A percentile compares a stretch with the other conserved stretches of the same genome.
phyloP scores from a whole-genome alignment of 2,888 invertebrate species.

The Drosophila mimica region DNA sequence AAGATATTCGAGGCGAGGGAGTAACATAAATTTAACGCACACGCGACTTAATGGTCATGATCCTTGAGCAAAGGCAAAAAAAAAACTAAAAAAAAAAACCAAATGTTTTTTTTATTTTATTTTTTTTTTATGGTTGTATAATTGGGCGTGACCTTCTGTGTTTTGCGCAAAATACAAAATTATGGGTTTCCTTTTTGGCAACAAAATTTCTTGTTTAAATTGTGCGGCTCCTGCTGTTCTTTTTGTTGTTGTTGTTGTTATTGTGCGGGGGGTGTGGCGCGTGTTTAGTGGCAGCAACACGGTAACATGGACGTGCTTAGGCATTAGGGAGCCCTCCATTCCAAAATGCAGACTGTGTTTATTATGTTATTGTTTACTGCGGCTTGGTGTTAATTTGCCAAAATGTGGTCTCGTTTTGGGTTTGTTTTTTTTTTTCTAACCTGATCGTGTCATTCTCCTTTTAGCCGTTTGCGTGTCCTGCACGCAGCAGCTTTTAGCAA shows the following conservation, averaged over 20 bases:
- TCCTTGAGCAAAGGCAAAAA: conserved; percentile 33
- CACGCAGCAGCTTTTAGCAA: conserved; percentile 16
- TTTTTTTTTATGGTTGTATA: conserved; percentile 24
- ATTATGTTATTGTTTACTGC: conserved; percentile 13
- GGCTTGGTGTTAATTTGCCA: conserved; percentile 72
- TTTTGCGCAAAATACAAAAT: conserved; percentile 77
- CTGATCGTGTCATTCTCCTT: conserved; percentile 60
- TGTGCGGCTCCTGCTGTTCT: conserved; percentile 20
- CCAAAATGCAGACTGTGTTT: conserved; percentile 33
- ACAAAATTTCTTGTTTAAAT: conserved; percentile 54
- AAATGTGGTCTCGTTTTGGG: conserved; percentile 65
- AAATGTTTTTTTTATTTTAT: conserved; percentile 20
- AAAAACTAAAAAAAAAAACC: conserved; percentile 9
- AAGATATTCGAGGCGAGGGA: conserved; percentile 56
- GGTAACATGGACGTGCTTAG: conserved; percentile 72
- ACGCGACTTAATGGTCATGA: conserved; percentile 61
- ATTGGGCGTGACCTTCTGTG: conserved; percentile 69
- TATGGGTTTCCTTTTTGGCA: conserved; percentile 69
- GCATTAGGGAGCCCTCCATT: conserved; percentile 71
- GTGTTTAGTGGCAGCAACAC: conserved; percentile 76
- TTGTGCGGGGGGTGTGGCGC: conserved; percentile 62
- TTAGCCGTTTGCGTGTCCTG: conserved; percentile 67
- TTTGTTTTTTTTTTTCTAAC: conserved; percentile 49
- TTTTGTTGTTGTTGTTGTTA: neutral
- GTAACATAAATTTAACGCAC: conserved; percentile 72